Conservation (phyloP, 2,797 vertebrate genomes). For the Ctenopoma kingsleyae region DNA sequence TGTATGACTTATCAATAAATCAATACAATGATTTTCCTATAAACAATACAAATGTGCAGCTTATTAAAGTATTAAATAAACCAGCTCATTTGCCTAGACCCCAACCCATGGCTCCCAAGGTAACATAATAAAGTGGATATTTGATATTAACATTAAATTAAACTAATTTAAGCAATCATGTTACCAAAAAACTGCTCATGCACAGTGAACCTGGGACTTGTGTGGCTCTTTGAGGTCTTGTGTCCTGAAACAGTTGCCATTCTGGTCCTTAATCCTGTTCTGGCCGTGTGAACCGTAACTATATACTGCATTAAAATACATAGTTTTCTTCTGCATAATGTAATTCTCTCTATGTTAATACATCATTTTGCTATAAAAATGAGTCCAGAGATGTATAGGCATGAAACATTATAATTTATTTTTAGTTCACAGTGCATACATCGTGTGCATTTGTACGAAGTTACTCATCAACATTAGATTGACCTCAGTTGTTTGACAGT, state of each 20-base stretch:
- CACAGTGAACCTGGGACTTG: neutral
- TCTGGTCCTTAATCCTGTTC: neutral
- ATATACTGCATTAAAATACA: neutral
- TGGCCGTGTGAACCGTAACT: neutral
- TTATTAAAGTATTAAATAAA: conserved; percentile 6
- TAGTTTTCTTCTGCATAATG: neutral
- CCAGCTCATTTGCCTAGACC: neutral
- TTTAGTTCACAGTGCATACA: conserved; percentile 84
- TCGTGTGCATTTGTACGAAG: conserved; percentile 77
- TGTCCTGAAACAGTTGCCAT: too few species aligned
- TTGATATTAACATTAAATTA: neutral
- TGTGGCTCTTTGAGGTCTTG: neutral
- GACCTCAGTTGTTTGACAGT: conserved; percentile 66
- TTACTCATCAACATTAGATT: conserved; percentile 72
- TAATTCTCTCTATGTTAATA: neutral
- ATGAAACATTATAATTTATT: conserved; percentile 81
- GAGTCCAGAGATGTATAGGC: conserved; percentile 37
- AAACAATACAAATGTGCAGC: neutral
- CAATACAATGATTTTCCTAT: neutral
- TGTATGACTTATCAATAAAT: conserved; percentile 1
- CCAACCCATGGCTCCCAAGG: too few species aligned
- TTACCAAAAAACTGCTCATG: neutral
- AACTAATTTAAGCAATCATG: neutral
- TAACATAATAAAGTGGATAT: neutral
- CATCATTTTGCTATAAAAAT: neutral